phyloP scores from a whole-genome alignment of 2,888 invertebrate species.

The Ophioninae sp. region DNA sequence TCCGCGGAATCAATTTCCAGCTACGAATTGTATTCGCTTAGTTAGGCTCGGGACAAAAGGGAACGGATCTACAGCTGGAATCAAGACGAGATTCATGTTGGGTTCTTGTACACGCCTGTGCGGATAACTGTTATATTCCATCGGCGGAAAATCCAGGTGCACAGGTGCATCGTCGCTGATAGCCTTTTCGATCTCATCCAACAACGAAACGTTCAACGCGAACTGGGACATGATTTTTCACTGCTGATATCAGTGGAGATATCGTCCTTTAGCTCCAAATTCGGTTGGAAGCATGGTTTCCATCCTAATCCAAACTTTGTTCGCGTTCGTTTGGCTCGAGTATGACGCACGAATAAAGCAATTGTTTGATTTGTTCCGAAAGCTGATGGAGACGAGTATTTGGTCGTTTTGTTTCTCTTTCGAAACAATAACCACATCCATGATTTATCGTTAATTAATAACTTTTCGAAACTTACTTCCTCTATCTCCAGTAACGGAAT shows the following conservation, averaged over 20 bases:
- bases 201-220: not conserved
- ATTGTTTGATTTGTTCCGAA: too few species aligned
- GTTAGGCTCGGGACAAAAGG: slow-evolving; percentile 27
- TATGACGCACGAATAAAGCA: too few species aligned
- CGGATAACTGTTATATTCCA: slow-evolving; percentile 40
- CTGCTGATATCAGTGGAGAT: not conserved
- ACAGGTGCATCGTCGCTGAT: slow-evolving; percentile 40
- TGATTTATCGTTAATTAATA: too few species aligned
- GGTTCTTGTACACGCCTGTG: slow-evolving; percentile 12
- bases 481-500: not conserved
- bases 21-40: slow-evolving; percentile 38
- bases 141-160: slow-evolving; percentile 32
- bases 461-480: not conserved
- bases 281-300: too few species aligned
- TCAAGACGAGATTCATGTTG: slow-evolving; percentile 4
- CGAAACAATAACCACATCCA: too few species aligned
- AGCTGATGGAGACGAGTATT: too few species aligned
- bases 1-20: slow-evolving; percentile 63
- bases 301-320: too few species aligned
- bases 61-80: slow-evolving; percentile 2
- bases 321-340: too few species aligned
- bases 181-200: slow-evolving; percentile 1
- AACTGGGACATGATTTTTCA: slow-evolving; percentile 21
- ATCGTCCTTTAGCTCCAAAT: too few species aligned
- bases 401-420: too few species aligned